These are phyloP conservation scores for Esperia sulphurella DNA, from an alignment of 2,888 invertebrate species.

Conservation along the genomic window DNA sequence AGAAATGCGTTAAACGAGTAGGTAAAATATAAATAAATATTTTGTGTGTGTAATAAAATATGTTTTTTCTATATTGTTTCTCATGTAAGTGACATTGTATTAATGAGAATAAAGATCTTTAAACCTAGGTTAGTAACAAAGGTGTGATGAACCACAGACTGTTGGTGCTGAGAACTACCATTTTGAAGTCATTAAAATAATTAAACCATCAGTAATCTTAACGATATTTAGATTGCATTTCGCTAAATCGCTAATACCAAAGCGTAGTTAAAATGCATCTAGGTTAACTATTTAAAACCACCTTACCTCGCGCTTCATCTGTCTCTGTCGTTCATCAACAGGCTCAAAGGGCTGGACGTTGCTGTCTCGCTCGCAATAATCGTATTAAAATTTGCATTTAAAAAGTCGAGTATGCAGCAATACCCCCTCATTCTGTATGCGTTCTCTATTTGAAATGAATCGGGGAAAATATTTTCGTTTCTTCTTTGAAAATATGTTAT, in stretches of 20 bases:
- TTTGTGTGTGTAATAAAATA: too few species aligned
- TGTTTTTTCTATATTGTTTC: too few species aligned
- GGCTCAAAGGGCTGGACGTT: slow-evolving; percentile 6
- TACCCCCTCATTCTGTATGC: slow-evolving; percentile 44
- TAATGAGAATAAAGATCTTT: too few species aligned
- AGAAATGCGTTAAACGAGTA: too few species aligned
- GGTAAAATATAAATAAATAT: too few species aligned
- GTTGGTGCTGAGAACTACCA: too few species aligned
- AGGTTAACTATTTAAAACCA: slow-evolving; percentile 31
- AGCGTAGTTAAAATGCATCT: slow-evolving; percentile 37
- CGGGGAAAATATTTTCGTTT: background rate
- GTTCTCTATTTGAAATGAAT: slow-evolving; percentile 3
- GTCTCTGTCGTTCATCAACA: slow-evolving; percentile 23
- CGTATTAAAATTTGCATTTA: slow-evolving; percentile 59
- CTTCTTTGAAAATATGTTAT: too few species aligned
- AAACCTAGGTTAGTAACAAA: too few species aligned
- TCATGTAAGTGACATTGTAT: too few species aligned
- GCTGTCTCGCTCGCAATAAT: slow-evolving; percentile 39
- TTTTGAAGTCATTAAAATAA: too few species aligned
- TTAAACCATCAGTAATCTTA: too few species aligned
- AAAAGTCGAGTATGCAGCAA: slow-evolving; percentile 44
- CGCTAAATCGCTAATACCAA: slow-evolving; percentile 26
- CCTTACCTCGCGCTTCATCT: background rate
- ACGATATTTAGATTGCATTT: background rate
- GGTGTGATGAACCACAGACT: too few species aligned